A percentile compares a stretch with the other conserved stretches of the same genome.
Evolutionary conservation across 2,113 vertebrate species (phyloP).

Genomic region (Chaetodon auriga): DNA sequence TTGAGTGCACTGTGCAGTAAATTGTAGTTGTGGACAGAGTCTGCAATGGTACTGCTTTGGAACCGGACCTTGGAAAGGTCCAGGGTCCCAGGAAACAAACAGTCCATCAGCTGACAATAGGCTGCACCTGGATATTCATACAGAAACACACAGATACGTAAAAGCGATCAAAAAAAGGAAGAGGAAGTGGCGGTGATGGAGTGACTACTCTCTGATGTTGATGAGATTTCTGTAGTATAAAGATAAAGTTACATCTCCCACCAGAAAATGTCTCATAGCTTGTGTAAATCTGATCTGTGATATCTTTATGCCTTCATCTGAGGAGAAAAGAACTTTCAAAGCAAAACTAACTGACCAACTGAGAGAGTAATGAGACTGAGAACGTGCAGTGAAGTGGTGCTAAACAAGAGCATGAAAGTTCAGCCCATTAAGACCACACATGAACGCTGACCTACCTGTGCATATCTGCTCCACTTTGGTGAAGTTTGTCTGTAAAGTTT

Average conservation of each 20-base stretch:
- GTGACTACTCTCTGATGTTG: too few species aligned
- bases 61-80: constrained; percentile 68
- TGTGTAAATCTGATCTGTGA: too few species aligned
- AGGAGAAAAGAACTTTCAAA: too few species aligned
- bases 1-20: constrained; percentile 70
- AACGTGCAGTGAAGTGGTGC: background rate
- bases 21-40: constrained; percentile 66
- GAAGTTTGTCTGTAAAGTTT: constrained; percentile 87
- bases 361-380: too few species aligned
- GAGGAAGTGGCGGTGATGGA: too few species aligned
- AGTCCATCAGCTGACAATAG: constrained; percentile 79
- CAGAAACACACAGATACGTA: background rate
- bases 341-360: too few species aligned
- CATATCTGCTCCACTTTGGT: constrained; percentile 89
- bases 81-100: constrained; percentile 65
- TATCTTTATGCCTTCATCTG: too few species aligned
- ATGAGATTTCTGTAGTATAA: too few species aligned
- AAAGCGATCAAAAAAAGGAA: background rate
- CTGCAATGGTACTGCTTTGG: constrained; percentile 28
- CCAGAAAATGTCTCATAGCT: too few species aligned
- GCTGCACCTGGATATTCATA: constrained; percentile 67
- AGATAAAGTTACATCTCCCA: too few species aligned
- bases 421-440: background rate
- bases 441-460: constrained; percentile 84
- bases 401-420: background rate